Conservation (phyloP, 2,888 invertebrate species). For the Synergus umbraculus region DNA sequence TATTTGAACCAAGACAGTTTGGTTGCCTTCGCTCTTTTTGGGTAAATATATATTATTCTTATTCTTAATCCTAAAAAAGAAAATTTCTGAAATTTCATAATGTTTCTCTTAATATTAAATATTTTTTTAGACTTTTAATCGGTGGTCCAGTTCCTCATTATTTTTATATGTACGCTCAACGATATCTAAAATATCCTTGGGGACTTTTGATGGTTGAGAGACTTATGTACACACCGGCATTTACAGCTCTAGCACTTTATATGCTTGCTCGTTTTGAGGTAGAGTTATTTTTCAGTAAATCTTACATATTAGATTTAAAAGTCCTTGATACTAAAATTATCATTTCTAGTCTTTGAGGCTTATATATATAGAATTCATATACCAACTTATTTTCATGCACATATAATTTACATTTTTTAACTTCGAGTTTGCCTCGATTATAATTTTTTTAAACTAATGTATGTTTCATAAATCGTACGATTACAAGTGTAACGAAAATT, state of each 20-base stretch:
- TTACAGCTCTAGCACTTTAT: slow-evolving; percentile 86
- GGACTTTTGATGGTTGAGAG: slow-evolving; percentile 83
- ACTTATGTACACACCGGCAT: slow-evolving; percentile 84
- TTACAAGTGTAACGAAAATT: background rate
- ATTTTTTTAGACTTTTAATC: slow-evolving; percentile 83
- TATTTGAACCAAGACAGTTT: slow-evolving; percentile 83
- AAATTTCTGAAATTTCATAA: background rate
- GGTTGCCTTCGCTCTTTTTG: slow-evolving; percentile 86
- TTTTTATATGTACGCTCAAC: slow-evolving; percentile 81
- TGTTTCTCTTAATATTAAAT: background rate
- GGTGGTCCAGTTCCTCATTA: slow-evolving; percentile 89
- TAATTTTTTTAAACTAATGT: too few relatives aligned
- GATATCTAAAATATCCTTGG: slow-evolving; percentile 62
- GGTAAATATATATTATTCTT: slow-evolving; percentile 77
- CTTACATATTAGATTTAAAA: background rate
- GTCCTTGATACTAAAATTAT: too few relatives aligned
- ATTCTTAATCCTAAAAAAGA: background rate
- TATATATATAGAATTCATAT: too few relatives aligned
- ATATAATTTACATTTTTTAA: too few relatives aligned
- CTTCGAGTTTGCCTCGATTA: too few relatives aligned
- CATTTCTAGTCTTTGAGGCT: too few relatives aligned
- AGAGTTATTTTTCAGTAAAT: slow-evolving; percentile 45
- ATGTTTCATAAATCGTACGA: background rate
- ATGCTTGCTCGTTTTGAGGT: slow-evolving; percentile 86
- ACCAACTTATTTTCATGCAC: too few relatives aligned